Percentiles rank a stretch among this genome's conserved stretches.
Evolutionary conservation across 2,113 vertebrate species (phyloP).

Genomic region (Laticauda colubrina): DNA sequence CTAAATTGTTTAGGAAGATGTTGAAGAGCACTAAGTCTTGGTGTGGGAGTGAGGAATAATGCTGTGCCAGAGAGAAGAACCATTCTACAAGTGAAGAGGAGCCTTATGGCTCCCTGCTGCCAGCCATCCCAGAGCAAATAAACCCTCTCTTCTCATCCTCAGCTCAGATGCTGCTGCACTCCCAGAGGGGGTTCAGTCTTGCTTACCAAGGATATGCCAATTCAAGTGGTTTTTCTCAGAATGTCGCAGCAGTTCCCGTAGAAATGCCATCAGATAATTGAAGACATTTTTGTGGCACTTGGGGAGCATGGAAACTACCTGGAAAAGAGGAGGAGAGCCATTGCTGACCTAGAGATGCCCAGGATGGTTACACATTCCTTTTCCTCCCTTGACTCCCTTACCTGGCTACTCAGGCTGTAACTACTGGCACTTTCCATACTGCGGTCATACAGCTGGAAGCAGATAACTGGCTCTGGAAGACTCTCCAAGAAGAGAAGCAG

Average conservation of each 20-base stretch:
- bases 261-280: slow-evolving; percentile 88
- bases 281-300: slow-evolving; percentile 89
- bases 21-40: no score
- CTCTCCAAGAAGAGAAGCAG: slow-evolving; percentile 93
- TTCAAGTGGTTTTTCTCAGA: slow-evolving; percentile 87
- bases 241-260: slow-evolving; percentile 86
- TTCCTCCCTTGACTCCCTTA: slow-evolving; percentile 30
- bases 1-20: no score
- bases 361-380: neutral
- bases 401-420: slow-evolving; percentile 81
- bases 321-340: neutral
- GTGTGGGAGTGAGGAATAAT: neutral
- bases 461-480: slow-evolving; percentile 91
- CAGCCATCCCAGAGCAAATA: neutral
- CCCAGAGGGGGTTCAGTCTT: neutral
- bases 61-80: neutral
- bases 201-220: slow-evolving; percentile 85
- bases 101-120: no score
- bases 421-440: slow-evolving; percentile 78
- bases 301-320: slow-evolving; percentile 85
- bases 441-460: slow-evolving; percentile 77
- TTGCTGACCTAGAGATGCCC: neutral
- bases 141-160: rapidly evolving
- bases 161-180: neutral
- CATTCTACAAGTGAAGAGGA: neutral